phyloP scores from a whole-genome alignment of 2,113 vertebrate species.

The Laticauda laticaudata region DNA sequence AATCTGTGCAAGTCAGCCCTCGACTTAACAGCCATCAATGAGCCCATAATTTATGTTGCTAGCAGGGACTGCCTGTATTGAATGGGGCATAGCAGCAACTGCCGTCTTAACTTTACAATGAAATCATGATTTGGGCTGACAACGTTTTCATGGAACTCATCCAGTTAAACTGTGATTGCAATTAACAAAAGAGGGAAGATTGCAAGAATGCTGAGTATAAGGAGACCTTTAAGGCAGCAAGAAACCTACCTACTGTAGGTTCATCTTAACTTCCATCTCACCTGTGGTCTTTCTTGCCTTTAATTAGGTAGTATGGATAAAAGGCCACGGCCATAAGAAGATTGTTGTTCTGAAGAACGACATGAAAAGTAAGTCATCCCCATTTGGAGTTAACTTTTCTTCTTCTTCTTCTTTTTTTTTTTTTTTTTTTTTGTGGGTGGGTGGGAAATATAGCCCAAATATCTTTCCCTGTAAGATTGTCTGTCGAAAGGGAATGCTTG shows the following conservation, averaged over 20 bases:
- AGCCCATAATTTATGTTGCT: not conserved
- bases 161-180: not conserved
- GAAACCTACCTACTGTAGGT: not conserved
- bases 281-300: slow-evolving; percentile 31
- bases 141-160: not conserved
- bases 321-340: slow-evolving; percentile 97
- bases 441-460: not conserved
- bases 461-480: not conserved
- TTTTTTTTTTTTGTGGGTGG: not conserved
- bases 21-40: not conserved
- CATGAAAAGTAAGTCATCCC: slow-evolving; percentile 88
- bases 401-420: no score
- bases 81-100: not conserved
- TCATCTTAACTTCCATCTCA: not conserved
- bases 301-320: slow-evolving; percentile 95
- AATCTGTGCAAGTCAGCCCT: not conserved
- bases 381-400: not conserved
- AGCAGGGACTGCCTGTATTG: not conserved
- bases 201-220: not conserved
- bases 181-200: not conserved
- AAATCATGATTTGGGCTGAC: not conserved
- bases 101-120: not conserved
- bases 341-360: slow-evolving; percentile 98
- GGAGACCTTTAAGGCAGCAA: not conserved
- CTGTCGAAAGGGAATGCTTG: not conserved